Percentiles rank a stretch among this genome's conserved stretches.
Conservation (phyloP, 2,113 vertebrate species). For the Paramisgurnus dabryanus region DNA sequence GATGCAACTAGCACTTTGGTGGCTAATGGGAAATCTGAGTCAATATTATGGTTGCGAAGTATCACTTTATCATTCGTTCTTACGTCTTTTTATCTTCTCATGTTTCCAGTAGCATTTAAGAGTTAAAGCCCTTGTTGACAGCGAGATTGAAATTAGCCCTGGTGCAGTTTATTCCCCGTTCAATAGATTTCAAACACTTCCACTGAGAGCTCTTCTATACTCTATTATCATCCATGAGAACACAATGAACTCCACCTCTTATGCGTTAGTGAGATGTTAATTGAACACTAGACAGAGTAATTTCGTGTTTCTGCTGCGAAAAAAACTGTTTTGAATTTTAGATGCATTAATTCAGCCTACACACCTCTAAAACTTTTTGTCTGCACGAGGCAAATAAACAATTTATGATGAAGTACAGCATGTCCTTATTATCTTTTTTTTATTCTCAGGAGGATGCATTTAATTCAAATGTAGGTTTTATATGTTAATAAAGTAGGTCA, state of each 20-base stretch:
- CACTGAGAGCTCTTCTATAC: conserved; percentile 36
- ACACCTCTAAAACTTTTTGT: background rate
- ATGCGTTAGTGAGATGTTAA: conserved; percentile 23
- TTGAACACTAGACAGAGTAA: conserved; percentile 21
- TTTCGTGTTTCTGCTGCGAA: background rate
- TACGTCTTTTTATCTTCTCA: conserved; percentile 13
- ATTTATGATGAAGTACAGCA: background rate
- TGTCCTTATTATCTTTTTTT: background rate
- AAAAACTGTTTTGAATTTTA: background rate
- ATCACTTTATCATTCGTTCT: conserved; percentile 23
- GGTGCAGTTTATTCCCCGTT: conserved; percentile 30
- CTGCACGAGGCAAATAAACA: conserved; percentile 21
- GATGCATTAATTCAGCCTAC: conserved; percentile 22
- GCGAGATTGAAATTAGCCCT: conserved; percentile 27
- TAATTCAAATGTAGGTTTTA: background rate
- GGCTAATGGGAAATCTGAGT: conserved; percentile 10
- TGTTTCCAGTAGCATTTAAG: conserved; percentile 29
- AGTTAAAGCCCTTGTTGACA: conserved; percentile 34
- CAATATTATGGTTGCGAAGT: conserved; percentile 22
- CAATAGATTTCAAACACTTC: conserved; percentile 33
- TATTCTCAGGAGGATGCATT: conserved; percentile 4
- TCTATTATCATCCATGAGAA: conserved; percentile 7
- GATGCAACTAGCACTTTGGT: conserved; percentile 1
- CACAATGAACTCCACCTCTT: conserved; percentile 30
- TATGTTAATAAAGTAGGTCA: background rate